Percentiles rank a stretch among this genome's conserved stretches.
Conservation (phyloP, 1,140 invertebrate genomes). For the Mycetomoellerius zeteki region DNA sequence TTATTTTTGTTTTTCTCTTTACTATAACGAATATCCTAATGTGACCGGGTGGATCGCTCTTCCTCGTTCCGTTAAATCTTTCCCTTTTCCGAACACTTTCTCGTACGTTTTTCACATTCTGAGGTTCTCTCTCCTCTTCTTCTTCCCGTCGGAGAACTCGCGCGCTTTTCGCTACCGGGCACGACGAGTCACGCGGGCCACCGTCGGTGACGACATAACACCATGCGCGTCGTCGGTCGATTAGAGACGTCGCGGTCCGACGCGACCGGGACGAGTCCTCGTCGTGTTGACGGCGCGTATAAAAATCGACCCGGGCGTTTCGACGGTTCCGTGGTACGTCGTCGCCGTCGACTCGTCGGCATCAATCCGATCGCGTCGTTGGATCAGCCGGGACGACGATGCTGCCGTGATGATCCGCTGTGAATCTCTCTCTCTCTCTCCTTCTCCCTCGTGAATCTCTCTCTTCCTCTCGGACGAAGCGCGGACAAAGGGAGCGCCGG, state of each 20-base stretch:
- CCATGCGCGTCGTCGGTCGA: slow-evolving; percentile 10
- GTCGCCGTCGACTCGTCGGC: neutral
- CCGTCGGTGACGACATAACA: slow-evolving; percentile 50
- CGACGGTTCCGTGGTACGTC: slow-evolving; percentile 26
- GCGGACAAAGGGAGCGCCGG: slow-evolving; percentile 69
- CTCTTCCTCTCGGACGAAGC: slow-evolving; percentile 13
- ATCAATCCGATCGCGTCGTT: slow-evolving; percentile 48
- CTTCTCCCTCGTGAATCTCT: neutral
- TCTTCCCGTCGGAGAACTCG: neutral
- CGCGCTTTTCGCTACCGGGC: slow-evolving; percentile 46
- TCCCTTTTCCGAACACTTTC: neutral
- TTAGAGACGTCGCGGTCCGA: slow-evolving; percentile 17
- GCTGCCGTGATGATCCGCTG: neutral
- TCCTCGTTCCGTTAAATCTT: slow-evolving; percentile 3
- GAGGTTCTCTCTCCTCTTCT: neutral
- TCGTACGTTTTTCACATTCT: no score
- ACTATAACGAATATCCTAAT: neutral
- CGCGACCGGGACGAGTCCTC: neutral
- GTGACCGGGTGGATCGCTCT: neutral
- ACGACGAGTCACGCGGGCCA: slow-evolving; percentile 21
- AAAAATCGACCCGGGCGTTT: slow-evolving; percentile 63
- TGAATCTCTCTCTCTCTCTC: neutral
- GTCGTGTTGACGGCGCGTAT: slow-evolving; percentile 58
- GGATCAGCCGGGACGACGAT: neutral
- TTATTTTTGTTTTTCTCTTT: neutral